Evolutionary conservation across 2,888 invertebrate genomes (phyloP).

Genomic region (Cristatella mucedo): DNA sequence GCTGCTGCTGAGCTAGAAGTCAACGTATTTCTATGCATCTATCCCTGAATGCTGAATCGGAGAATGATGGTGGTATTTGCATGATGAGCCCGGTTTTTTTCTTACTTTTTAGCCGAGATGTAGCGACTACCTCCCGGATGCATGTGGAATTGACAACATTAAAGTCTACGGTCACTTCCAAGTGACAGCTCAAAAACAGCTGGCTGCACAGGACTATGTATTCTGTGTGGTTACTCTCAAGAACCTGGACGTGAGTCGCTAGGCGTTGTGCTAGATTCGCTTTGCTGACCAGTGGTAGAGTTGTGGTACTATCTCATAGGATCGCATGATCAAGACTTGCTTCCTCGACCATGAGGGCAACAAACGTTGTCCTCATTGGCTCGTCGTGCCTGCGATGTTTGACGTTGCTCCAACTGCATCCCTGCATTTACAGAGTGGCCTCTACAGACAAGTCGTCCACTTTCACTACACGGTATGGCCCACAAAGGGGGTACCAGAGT

Average conservation of each 20-base stretch:
- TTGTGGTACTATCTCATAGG: too few relatives aligned
- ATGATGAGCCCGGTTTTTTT: background rate
- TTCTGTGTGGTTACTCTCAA: constrained; percentile 68
- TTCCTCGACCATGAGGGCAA: too few relatives aligned
- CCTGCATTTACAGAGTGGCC: constrained; percentile 49
- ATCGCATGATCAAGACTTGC: too few relatives aligned
- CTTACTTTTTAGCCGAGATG: constrained; percentile 56
- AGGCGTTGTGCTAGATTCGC: too few relatives aligned
- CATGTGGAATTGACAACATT: constrained; percentile 74
- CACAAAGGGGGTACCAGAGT: constrained; percentile 64
- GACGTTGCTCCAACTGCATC: too few relatives aligned
- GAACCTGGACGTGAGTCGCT: constrained; percentile 34
- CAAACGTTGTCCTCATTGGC: too few relatives aligned
- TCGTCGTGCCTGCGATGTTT: too few relatives aligned
- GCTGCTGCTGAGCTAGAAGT: constrained; percentile 1
- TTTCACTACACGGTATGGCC: constrained; percentile 87
- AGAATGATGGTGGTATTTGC: background rate
- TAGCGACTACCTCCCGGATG: constrained; percentile 75
- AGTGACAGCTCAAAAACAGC: constrained; percentile 68
- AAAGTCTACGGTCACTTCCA: constrained; percentile 72
- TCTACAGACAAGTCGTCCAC: constrained; percentile 71
- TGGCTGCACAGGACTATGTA: constrained; percentile 76
- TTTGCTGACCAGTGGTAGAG: too few relatives aligned
- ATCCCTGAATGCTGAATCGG: background rate
- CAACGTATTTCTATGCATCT: constrained; percentile 7